Base-by-base conservation (phyloP, 2,113 vertebrate species). In the Scomber colias region DNA sequence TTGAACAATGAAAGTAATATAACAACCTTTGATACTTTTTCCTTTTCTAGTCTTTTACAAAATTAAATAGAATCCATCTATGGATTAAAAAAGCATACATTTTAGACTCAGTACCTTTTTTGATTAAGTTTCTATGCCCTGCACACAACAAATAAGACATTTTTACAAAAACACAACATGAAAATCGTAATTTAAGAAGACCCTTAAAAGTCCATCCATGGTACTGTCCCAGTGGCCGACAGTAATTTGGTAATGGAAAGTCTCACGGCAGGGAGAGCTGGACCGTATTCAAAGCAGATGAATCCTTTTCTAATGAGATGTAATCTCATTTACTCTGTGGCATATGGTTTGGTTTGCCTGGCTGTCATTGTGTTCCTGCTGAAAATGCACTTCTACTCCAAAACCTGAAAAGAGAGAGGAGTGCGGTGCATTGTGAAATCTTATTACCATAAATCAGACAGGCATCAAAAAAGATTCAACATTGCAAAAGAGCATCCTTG, bases 401-500 rank as follows among this genome's bases (percentile, higher is more conserved):
- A 88, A 90, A 81, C 68, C 14, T 8, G 5, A 75, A 78, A 75
- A 73, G 30, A 79, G 16, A 75, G 50, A 54, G 48, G 12, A 77
- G 69, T 35, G 24, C 9, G 11, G 64, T 10, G 60, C 57, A 65
- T 85, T 87, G 51, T 74, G 48, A 89, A 88, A 64, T 63, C 71
- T 82, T 62, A 91, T 89, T 88, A 84, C 50, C 89, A 89, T 92
- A 88, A 90, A 87, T 82, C 82, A 92, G 78, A 88, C 83, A 76
- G 71, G 68, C 77, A 80, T 84, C 31, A 81, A 77, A 85, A 27
- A 75, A 79, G 17, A 79, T 82, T 71, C 59, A 70, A 56, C 64
- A 65, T 51, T 55, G 48, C 70, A 19, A 74, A 40, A 5, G 35
- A 86, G 62, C 65, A 82, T 89, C 21, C 49, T 82, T 75, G 55